Conservation (phyloP, 2,888 invertebrate genomes). For the Eristalis intricaria region DNA sequence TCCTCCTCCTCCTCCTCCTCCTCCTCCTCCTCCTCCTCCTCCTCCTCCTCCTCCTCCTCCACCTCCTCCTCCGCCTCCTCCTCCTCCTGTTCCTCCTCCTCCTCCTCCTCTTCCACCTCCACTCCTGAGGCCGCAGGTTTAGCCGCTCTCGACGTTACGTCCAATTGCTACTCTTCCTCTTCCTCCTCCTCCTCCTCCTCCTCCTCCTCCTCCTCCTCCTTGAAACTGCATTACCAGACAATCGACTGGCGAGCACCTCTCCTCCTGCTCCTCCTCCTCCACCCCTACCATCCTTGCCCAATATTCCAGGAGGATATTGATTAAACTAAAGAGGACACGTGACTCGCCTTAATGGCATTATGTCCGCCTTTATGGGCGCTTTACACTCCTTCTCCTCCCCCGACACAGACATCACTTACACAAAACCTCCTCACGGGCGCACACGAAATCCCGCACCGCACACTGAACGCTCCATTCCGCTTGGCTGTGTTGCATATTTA, state of each 20-base stretch:
- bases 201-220: too few species aligned
- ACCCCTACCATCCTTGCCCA: background rate
- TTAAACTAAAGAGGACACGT: conserved; percentile 44
- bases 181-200: too few species aligned
- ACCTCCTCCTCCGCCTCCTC: too few species aligned
- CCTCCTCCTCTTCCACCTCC: too few species aligned
- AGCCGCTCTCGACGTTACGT: too few species aligned
- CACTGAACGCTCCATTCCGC: conserved; percentile 27
- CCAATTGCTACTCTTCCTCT: too few species aligned
- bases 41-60: too few species aligned
- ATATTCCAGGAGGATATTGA: conserved; percentile 18
- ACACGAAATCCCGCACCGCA: background rate
- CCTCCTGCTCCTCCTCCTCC: background rate
- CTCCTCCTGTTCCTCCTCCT: too few species aligned
- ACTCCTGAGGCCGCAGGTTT: too few species aligned
- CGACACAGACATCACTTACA: conserved; percentile 10
- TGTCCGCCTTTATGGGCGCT: conserved; percentile 30
- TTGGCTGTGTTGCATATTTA: conserved; percentile 41
- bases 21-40: too few species aligned
- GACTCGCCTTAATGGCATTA: conserved; percentile 49
- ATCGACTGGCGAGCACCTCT: background rate
- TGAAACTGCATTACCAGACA: background rate
- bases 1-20: too few species aligned
- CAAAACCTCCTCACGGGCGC: too few species aligned
- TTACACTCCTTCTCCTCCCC: background rate